phyloP scores from a whole-genome alignment of 2,888 invertebrate species.

The Chymomyza caudatula region DNA sequence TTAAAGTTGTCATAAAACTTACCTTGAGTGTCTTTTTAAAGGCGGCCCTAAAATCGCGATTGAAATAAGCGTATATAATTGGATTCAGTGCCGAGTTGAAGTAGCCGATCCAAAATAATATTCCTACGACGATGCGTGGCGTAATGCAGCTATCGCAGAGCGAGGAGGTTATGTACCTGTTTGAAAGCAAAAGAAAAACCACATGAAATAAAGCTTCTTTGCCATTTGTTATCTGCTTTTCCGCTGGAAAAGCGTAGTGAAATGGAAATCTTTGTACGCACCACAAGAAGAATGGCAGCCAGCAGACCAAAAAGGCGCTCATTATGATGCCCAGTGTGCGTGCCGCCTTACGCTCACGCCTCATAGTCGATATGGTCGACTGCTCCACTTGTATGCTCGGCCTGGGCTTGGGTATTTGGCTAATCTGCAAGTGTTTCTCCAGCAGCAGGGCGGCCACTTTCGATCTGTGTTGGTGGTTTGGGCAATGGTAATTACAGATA shows the following conservation, averaged over 20 bases:
- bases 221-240: background rate
- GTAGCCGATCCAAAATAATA: slow-evolving; percentile 98
- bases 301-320: slow-evolving; percentile 96
- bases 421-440: slow-evolving; percentile 93
- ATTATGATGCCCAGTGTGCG: slow-evolving; percentile 97
- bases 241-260: background rate
- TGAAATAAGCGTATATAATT: slow-evolving; percentile 98
- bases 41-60: slow-evolving; percentile 96
- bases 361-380: slow-evolving; percentile 91
- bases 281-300: slow-evolving; percentile 98
- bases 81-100: slow-evolving; percentile 98
- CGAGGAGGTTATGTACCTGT: slow-evolving; percentile 90
- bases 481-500: slow-evolving; percentile 28
- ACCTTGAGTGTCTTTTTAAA: slow-evolving; percentile 91
- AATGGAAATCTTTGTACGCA: slow-evolving; percentile 76
- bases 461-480: slow-evolving; percentile 81
- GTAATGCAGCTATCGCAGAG: slow-evolving; percentile 88
- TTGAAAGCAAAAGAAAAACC: slow-evolving; percentile 25
- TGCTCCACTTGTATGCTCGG: slow-evolving; percentile 85
- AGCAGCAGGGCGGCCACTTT: slow-evolving; percentile 91
- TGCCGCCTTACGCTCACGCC: slow-evolving; percentile 92
- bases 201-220: background rate
- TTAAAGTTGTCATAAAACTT: slow-evolving; percentile 36
- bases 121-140: slow-evolving; percentile 91
- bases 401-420: slow-evolving; percentile 88